A percentile compares a stretch with the other conserved stretches of the same genome.
Conservation (phyloP, 2,113 vertebrate species). For the Nothobranchius furzeri region DNA sequence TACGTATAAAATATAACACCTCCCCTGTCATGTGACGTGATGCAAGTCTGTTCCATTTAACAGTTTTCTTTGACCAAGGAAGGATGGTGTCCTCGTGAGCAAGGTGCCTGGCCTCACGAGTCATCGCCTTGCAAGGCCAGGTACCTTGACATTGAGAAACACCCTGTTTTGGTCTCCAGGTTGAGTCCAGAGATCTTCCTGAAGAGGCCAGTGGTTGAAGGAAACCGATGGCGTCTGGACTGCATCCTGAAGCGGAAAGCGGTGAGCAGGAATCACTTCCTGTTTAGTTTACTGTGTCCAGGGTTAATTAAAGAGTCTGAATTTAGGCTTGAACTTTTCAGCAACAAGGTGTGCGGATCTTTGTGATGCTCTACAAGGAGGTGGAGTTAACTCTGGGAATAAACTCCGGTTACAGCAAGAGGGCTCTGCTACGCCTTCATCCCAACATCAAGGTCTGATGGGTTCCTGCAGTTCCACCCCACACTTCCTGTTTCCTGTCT, state of each 20-base stretch:
- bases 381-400: slow-evolving; percentile 95
- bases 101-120: too few species aligned
- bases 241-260: slow-evolving; percentile 91
- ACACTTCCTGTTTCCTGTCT: neutral
- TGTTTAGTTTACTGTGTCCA: neutral
- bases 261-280: slow-evolving; percentile 71
- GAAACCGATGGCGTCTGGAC: slow-evolving; percentile 95
- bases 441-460: slow-evolving; percentile 91
- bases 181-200: slow-evolving; percentile 84
- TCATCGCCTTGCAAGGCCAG: too few species aligned
- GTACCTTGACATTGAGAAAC: neutral
- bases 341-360: slow-evolving; percentile 94
- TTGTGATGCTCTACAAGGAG: slow-evolving; percentile 96
- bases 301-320: too few species aligned
- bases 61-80: too few species aligned
- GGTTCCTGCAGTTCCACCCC: rapidly evolving
- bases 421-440: slow-evolving; percentile 85
- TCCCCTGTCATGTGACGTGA: too few species aligned
- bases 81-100: too few species aligned
- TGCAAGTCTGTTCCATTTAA: too few species aligned
- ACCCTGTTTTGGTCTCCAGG: slow-evolving; percentile 37
- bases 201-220: slow-evolving; percentile 90
- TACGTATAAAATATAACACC: too few species aligned
- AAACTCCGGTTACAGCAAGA: slow-evolving; percentile 96
- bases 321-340: slow-evolving; percentile 45